These are phyloP conservation scores for Lysiphlebus fabarum DNA, from an alignment of 1,140 invertebrate species.

Conservation along the genomic window DNA sequence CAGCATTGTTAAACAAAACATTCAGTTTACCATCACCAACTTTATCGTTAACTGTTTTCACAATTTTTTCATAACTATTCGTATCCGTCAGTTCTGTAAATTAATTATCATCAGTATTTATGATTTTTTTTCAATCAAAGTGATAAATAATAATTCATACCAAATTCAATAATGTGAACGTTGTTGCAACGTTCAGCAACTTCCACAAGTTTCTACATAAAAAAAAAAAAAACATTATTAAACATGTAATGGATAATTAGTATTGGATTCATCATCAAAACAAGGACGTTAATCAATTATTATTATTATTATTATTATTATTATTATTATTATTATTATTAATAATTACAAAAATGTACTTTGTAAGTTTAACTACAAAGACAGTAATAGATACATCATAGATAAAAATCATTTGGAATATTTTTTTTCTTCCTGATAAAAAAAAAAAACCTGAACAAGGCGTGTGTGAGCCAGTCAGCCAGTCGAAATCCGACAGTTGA, in stretches of 20 bases:
- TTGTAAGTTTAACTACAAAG: too few relatives aligned
- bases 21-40: slow-evolving; percentile 72
- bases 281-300: too few relatives aligned
- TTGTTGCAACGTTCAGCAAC: slow-evolving; percentile 60
- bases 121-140: background rate
- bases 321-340: too few relatives aligned
- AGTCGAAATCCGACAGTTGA: too few relatives aligned
- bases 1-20: slow-evolving; percentile 85
- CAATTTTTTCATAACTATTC: slow-evolving; percentile 60
- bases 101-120: background rate
- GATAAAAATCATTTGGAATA: too few relatives aligned
- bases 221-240: slow-evolving; percentile 28
- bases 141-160: slow-evolving; percentile 46
- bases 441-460: too few relatives aligned
- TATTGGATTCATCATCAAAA: background rate
- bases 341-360: too few relatives aligned
- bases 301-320: too few relatives aligned
- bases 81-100: slow-evolving; percentile 68
- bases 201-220: slow-evolving; percentile 60
- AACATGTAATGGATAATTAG: too few relatives aligned
- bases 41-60: slow-evolving; percentile 58
- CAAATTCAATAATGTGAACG: slow-evolving; percentile 66
- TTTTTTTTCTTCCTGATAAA: too few relatives aligned
- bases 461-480: too few relatives aligned
- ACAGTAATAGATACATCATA: too few relatives aligned